Conservation (phyloP, 2,888 invertebrate species). For the Sussaba pulchella region DNA sequence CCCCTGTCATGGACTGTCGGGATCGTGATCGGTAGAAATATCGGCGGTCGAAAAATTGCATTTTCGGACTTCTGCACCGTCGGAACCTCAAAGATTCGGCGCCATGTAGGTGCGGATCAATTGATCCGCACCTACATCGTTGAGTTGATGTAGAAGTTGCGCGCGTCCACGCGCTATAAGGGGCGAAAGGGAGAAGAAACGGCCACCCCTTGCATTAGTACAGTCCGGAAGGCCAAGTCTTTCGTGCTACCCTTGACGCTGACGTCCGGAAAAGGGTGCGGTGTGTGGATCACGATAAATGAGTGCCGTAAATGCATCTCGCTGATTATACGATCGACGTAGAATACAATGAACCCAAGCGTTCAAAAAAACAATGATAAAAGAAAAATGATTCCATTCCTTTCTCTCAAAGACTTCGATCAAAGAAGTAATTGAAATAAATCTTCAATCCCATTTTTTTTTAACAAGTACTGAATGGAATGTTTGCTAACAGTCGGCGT, state of each 20-base stretch:
- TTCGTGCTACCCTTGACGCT: slow-evolving; percentile 74
- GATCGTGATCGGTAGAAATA: too few relatives aligned
- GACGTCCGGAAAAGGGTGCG: slow-evolving; percentile 82
- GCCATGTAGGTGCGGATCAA: too few relatives aligned
- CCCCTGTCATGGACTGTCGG: too few relatives aligned
- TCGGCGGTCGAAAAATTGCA: too few relatives aligned
- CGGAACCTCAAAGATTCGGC: too few relatives aligned
- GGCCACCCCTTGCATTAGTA: slow-evolving; percentile 67
- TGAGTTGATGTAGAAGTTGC: slow-evolving; percentile 29
- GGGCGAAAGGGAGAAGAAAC: slow-evolving; percentile 54
- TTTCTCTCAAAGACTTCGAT: too few relatives aligned
- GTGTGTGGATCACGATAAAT: slow-evolving; percentile 77
- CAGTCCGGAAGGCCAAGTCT: slow-evolving; percentile 48
- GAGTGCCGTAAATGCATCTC: slow-evolving; percentile 79
- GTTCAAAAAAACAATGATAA: too few relatives aligned
- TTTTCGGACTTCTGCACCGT: too few relatives aligned
- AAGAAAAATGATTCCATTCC: too few relatives aligned
- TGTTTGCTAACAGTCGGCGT: neutral
- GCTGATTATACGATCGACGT: slow-evolving; percentile 78
- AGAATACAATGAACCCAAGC: too few relatives aligned
- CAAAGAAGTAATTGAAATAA: too few relatives aligned
- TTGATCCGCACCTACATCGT: too few relatives aligned
- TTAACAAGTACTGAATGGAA: neutral
- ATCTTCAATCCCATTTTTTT: neutral
- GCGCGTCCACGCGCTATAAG: slow-evolving; percentile 15